Base-by-base conservation (phyloP, 2,113 vertebrate species). In the Erinaceus europaeus region DNA sequence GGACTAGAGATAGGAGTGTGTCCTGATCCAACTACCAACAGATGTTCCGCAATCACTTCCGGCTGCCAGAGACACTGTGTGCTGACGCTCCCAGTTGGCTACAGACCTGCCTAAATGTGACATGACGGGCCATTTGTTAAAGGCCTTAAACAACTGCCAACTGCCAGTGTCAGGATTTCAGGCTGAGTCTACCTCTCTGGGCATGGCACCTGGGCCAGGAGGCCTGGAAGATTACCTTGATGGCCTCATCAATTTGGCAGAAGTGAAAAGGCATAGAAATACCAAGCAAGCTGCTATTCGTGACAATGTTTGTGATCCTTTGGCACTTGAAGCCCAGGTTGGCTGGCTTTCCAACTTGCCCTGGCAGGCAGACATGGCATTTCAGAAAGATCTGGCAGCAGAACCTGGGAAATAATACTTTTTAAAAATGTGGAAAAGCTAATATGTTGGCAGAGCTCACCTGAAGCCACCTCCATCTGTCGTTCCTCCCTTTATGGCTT, bases 381-480 rank as follows among this genome's bases (percentile, higher is more conserved):
- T 95, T 96, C 95, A 89, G 79, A 91, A 93, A 85, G 91, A 74
- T 95, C 59, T 96, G 96, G 91, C 96, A 95, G 65, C 86, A 93
- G 40, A 27, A 93, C 42, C 55, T 91, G 75, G 72, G 84, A 95
- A 96, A 91, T 48, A 44, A 15, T 75, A 91, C 75, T 71, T 96
- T 89, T 68, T 93, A 96, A 95, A 88, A 95, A 95, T 32, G 64
- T 90, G 84, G 79, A n/a, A 0, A 3, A 18, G 64, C 79, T 94
- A 93, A 94, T 79, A 61, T 59, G 18, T 59, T 96, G 94, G 88
- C 86, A 84, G 92, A 86, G 87, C 96, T 93, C 68, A 95, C 84
- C 71, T 89, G 40, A 85, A 80, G 59, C 87, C 80, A 21, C 80
- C 36, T 79, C 92, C 89, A 65, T 92, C 93, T 93, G 79, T 73